A percentile compares a stretch with the other conserved stretches of the same genome.
Evolutionary conservation across 1,140 invertebrate species (phyloP).

Genomic region (Rhysida immarginata): DNA sequence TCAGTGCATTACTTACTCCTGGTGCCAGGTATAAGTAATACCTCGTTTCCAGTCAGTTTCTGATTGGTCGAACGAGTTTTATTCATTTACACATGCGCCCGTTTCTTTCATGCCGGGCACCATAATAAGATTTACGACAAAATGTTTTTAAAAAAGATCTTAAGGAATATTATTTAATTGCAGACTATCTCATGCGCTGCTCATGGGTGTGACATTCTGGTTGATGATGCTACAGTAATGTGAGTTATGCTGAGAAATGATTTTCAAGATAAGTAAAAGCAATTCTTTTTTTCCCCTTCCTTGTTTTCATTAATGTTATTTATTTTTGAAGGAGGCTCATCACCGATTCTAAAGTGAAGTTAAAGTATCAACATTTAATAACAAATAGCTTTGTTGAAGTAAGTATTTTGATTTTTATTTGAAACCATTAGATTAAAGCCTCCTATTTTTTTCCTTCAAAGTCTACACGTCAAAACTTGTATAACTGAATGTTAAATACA

Average conservation of each 20-base stretch:
- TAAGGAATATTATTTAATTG: constrained; percentile 14
- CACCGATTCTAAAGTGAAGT: constrained; percentile 76
- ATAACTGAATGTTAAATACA: no score
- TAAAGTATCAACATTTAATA: constrained; percentile 95
- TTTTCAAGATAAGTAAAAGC: neutral
- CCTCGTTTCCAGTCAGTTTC: no score
- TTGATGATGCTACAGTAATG: constrained; percentile 94
- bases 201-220: constrained; percentile 59
- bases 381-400: constrained; percentile 98
- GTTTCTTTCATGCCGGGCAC: no score
- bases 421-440: neutral
- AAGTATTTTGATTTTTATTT: constrained; percentile 1
- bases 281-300: neutral
- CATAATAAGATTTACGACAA: no score
- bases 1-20: no score
- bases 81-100: neutral
- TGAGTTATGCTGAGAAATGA: constrained; percentile 28
- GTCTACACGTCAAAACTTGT: no score
- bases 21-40: no score
- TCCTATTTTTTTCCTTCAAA: constrained; percentile 14
- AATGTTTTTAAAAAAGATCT: no score
- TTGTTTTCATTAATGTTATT: constrained; percentile 17
- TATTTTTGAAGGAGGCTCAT: constrained; percentile 57
- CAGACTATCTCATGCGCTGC: constrained; percentile 91
- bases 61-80: no score